Evolutionary conservation across 2,113 vertebrate species (phyloP).

Genomic region (Capricornis sumatraensis): DNA sequence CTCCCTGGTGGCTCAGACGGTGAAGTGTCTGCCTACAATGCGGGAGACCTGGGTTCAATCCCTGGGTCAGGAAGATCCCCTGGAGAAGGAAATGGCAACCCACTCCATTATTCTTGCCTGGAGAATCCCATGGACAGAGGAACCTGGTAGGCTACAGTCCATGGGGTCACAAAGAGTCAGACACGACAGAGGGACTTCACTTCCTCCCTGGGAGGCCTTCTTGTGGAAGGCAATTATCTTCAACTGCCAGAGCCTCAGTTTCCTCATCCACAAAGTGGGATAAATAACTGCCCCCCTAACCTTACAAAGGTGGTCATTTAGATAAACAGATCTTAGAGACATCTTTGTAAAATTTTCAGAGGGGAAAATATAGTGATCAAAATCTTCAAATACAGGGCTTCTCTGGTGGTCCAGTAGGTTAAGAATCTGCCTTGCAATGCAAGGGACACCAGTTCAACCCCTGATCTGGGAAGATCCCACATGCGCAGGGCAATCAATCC

Average conservation of each 20-base stretch:
- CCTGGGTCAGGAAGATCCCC: neutral
- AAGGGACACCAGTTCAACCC: neutral
- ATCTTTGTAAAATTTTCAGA: neutral
- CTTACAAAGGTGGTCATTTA: neutral
- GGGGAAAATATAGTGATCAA: neutral
- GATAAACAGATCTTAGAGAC: neutral
- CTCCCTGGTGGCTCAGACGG: rapidly evolving
- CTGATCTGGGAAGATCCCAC: neutral
- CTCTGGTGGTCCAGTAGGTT: neutral
- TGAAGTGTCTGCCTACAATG: neutral
- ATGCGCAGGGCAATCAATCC: neutral
- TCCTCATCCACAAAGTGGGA: neutral
- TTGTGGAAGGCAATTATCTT: neutral
- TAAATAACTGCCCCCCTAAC: neutral
- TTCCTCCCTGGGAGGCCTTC: neutral
- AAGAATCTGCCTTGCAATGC: neutral
- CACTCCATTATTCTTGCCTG: neutral
- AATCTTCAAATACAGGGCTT: neutral
- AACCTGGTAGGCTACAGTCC: neutral
- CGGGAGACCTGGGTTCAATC: neutral
- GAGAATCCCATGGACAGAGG: neutral
- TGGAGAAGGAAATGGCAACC: neutral
- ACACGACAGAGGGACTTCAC: neutral
- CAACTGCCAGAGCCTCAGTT: neutral
- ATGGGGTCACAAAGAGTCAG: neutral